phyloP scores from a whole-genome alignment of 1,140 invertebrate species.

The Phthorimaea operculella region DNA sequence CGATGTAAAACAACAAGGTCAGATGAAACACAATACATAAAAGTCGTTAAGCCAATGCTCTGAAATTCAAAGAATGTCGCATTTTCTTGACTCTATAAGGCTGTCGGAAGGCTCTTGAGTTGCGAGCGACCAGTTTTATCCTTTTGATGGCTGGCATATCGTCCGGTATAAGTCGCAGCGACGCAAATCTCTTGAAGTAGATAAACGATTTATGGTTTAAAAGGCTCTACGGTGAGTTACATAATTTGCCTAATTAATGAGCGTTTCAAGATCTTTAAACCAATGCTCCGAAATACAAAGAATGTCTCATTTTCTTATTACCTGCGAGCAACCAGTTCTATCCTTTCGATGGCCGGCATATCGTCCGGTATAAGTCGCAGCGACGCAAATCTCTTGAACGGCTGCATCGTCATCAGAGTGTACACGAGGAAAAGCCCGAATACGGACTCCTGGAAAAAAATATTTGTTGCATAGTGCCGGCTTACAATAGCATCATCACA shows the following conservation, averaged over 20 bases:
- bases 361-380: constrained; percentile 37
- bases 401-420: constrained; percentile 37
- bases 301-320: background rate
- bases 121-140: constrained; percentile 31
- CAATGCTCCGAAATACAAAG: background rate
- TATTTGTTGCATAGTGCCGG: too few relatives aligned
- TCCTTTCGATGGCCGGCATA: constrained; percentile 26
- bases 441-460: constrained; percentile 34
- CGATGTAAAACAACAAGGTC: too few relatives aligned
- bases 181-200: constrained; percentile 33
- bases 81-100: too few relatives aligned
- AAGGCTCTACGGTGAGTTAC: too few relatives aligned
- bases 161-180: constrained; percentile 29
- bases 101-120: too few relatives aligned
- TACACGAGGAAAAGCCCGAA: constrained; percentile 46
- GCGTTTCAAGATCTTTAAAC: too few relatives aligned
- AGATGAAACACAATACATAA: too few relatives aligned
- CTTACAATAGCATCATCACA: too few relatives aligned
- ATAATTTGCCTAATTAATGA: too few relatives aligned
- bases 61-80: background rate
- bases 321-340: constrained; percentile 31
- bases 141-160: constrained; percentile 33
- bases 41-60: background rate
- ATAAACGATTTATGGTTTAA: too few relatives aligned
- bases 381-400: constrained; percentile 32